Evolutionary conservation across 1,140 invertebrate species (phyloP), one percentile per base, ranked within the genome.

Genomic region (Hetaerina americana): DNA sequence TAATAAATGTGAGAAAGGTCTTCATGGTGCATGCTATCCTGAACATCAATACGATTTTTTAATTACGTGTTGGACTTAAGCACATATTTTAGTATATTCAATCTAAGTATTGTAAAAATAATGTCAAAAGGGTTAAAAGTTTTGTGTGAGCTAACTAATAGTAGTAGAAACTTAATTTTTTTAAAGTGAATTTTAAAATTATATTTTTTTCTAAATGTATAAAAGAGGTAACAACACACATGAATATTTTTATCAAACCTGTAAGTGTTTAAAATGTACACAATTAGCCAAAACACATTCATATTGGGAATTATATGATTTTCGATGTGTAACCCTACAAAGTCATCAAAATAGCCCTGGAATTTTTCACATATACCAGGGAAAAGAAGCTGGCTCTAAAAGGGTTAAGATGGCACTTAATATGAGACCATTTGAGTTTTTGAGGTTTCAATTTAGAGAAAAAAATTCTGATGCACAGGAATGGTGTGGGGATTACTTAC

Each of bases 371-470:
- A 73, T 84, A 6, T 18, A 68, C 27, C 67, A 68, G 26, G 67
- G 18, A 68, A 68, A 73, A 72, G 72, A 66, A 57, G 79, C 24
- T 80, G 79, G 78, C 76, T 73, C 31, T 71, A 79, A 67, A 74
- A 80, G 31, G 31, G 31, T 40, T 40, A n/a, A n/a, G n/a, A n/a
- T n/a, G n/a, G n/a, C n/a, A n/a, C n/a, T n/a, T n/a, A n/a, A n/a
- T n/a, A n/a, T n/a, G n/a, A n/a, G n/a, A n/a, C n/a, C n/a, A n/a
- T n/a, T n/a, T n/a, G n/a, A n/a, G n/a, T n/a, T n/a, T n/a, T n/a
- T n/a, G n/a, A n/a, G n/a, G n/a, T n/a, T n/a, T n/a, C n/a, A n/a
- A n/a, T n/a, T n/a, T n/a, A n/a, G n/a, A n/a, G n/a, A n/a, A n/a
- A n/a, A n/a, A n/a, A n/a, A n/a, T n/a, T n/a, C n/a, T n/a, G n/a